Evolutionary conservation across 2,113 vertebrate genomes (phyloP).

Genomic region (Phalacrocorax brasilianus): DNA sequence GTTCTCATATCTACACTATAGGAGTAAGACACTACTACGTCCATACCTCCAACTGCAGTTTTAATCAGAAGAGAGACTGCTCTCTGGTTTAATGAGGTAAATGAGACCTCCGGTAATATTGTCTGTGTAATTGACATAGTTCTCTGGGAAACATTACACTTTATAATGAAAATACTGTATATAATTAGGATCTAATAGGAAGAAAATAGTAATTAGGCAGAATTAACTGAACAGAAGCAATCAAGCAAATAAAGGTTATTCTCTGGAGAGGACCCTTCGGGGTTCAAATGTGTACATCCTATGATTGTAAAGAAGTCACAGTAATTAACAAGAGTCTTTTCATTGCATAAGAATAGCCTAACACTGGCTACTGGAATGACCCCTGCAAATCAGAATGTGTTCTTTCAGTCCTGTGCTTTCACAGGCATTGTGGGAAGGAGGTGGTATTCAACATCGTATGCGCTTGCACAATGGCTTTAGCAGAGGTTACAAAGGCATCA

Average conservation of each 20-base stretch:
- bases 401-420: background rate
- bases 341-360: conserved; percentile 41
- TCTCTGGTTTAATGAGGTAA: conserved; percentile 76
- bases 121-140: conserved; percentile 78
- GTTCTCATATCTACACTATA: background rate
- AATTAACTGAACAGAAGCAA: conserved; percentile 82
- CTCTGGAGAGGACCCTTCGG: conserved; percentile 76
- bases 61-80: conserved; percentile 64
- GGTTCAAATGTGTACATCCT: conserved; percentile 72
- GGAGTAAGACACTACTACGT: background rate
- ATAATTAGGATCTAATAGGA: conserved; percentile 85
- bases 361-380: conserved; percentile 5
- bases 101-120: conserved; percentile 76
- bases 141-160: conserved; percentile 80
- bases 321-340: conserved; percentile 74
- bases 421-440: background rate
- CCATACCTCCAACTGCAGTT: conserved; percentile 35
- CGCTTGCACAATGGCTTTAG: background rate
- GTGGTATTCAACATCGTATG: too few relatives aligned
- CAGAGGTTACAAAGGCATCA: background rate
- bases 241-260: conserved; percentile 84
- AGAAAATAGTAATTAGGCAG: conserved; percentile 82
- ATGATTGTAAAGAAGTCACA: conserved; percentile 73
- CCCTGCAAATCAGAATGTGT: background rate
- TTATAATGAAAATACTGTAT: conserved; percentile 85